phyloP scores from a whole-genome alignment of 2,888 invertebrate species.

The Merodon equestris region DNA sequence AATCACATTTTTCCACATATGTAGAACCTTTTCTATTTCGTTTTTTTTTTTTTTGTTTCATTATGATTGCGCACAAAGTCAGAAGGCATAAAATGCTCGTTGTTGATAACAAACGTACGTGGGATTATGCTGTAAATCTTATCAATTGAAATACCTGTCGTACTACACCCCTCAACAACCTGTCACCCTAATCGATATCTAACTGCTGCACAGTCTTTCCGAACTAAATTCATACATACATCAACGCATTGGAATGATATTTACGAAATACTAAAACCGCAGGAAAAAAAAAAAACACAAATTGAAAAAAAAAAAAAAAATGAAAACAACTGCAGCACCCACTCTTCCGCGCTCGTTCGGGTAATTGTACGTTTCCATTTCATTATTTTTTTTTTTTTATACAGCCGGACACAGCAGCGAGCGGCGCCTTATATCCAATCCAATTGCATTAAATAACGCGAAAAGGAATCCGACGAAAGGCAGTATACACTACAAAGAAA shows the following conservation, averaged over 20 bases:
- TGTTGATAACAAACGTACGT: conserved; percentile 59
- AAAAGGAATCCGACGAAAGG: conserved; percentile 37
- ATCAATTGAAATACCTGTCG: conserved; percentile 59
- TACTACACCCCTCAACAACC: conserved; percentile 26
- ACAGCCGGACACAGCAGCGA: conserved; percentile 39
- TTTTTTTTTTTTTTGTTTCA: conserved; percentile 22
- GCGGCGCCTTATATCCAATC: conserved; percentile 4
- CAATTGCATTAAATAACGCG: conserved; percentile 42
- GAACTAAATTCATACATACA: conserved; percentile 14
- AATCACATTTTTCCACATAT: conserved; percentile 50
- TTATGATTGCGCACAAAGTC: conserved; percentile 25
- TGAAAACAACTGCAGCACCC: conserved; percentile 24
- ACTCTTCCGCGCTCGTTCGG: conserved; percentile 7
- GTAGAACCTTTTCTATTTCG: conserved; percentile 23
- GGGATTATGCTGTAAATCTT: conserved; percentile 65
- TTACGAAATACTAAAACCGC: conserved; percentile 21
- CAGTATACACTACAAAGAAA: conserved; percentile 50
- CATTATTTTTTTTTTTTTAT: not conserved
- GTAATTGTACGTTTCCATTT: too few relatives aligned
- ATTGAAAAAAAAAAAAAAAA: too few relatives aligned
- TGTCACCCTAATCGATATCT: conserved; percentile 53
- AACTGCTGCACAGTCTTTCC: conserved; percentile 33
- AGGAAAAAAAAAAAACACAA: not conserved
- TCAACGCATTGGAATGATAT: not conserved
- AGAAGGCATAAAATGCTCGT: conserved; percentile 31